A percentile compares a stretch with the other conserved stretches of the same genome.
These are phyloP conservation scores for Aphidius gifuensis DNA, from an alignment of 1,140 invertebrate species.

Conservation along the genomic window DNA sequence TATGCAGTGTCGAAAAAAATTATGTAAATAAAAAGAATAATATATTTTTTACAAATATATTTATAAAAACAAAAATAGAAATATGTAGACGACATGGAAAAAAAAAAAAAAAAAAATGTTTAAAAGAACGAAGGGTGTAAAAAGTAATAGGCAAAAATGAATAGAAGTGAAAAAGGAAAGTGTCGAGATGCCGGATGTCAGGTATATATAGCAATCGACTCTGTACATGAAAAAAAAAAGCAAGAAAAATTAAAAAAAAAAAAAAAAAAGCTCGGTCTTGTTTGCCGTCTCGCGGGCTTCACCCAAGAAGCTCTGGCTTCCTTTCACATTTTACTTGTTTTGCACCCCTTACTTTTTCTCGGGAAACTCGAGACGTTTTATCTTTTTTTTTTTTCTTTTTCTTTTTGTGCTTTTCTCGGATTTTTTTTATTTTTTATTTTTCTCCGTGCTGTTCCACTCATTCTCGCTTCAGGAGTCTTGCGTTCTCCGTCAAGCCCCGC, in stretches of 20 bases:
- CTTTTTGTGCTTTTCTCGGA: slow-evolving; percentile 15
- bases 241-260: neutral
- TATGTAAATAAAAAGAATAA: no score
- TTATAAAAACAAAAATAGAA: no score
- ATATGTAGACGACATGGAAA: neutral
- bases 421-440: slow-evolving; percentile 10
- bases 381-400: neutral
- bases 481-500: slow-evolving; percentile 12
- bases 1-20: no score
- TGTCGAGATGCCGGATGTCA: slow-evolving; percentile 6
- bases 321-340: neutral
- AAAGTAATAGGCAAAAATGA: slow-evolving; percentile 10
- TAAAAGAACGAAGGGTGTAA: neutral
- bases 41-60: no score
- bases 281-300: slow-evolving; percentile 10
- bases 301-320: slow-evolving; percentile 13
- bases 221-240: slow-evolving; percentile 1
- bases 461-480: slow-evolving; percentile 8
- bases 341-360: neutral
- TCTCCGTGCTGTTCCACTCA: slow-evolving; percentile 13
- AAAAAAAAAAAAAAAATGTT: neutral
- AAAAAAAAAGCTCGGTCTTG: neutral
- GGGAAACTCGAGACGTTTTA: neutral
- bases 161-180: neutral
- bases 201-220: neutral